A percentile compares a stretch with the other conserved stretches of the same genome.
Evolutionary conservation across 2,888 invertebrate species (phyloP).

Genomic region (Lordiphosa andalusiaca): DNA sequence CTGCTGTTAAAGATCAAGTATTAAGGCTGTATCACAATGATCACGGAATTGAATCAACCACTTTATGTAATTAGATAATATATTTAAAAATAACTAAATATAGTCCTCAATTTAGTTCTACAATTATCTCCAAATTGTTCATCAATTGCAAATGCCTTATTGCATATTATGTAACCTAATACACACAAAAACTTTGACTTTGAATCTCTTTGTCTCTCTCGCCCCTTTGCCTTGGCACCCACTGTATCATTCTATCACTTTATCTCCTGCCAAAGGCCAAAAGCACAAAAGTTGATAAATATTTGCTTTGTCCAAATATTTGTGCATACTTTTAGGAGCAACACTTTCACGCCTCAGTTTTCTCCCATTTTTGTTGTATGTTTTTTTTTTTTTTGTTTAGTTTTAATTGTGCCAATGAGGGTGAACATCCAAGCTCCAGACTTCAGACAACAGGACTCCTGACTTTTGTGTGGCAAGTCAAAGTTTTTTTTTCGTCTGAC

Average conservation of each 20-base stretch:
- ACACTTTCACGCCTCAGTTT: conserved; percentile 44
- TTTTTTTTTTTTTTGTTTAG: conserved; percentile 49
- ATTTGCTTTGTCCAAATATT: conserved; percentile 66
- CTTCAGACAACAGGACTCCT: conserved; percentile 14
- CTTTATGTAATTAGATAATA: too few species aligned
- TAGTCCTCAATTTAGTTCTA: too few species aligned
- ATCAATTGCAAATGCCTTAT: too few species aligned
- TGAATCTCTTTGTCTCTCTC: conserved; percentile 49
- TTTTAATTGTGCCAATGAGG: conserved; percentile 59
- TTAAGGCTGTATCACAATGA: too few species aligned
- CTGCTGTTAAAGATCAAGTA: too few species aligned
- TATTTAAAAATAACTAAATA: too few species aligned
- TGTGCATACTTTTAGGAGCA: conserved; percentile 52
- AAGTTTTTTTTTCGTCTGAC: conserved; percentile 19
- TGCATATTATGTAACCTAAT: neutral
- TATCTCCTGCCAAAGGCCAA: conserved; percentile 49
- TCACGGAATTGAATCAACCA: too few species aligned
- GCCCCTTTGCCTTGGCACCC: conserved; percentile 28
- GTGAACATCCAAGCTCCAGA: neutral
- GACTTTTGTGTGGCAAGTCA: conserved; percentile 25
- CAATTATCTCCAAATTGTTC: too few species aligned
- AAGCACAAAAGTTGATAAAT: conserved; percentile 62
- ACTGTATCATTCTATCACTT: conserved; percentile 24
- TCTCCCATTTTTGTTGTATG: conserved; percentile 15
- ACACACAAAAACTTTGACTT: conserved; percentile 54